Base-by-base conservation (phyloP, 64 coral and sea anemone species). In the Montipora efflorescens region DNA sequence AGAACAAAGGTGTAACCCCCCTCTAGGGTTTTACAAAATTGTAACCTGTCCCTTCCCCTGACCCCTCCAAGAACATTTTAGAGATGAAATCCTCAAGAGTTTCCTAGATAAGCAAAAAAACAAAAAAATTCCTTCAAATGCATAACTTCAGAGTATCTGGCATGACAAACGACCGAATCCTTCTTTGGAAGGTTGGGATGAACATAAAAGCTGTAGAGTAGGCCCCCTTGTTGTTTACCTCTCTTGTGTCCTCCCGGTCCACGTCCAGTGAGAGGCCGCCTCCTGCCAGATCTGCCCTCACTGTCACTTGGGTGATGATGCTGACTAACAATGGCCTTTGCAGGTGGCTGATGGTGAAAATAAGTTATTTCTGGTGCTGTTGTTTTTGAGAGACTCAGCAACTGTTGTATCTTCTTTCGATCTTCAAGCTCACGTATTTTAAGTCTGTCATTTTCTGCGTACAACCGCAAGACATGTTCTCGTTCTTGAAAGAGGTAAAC, bases 401-500 rank as follows among this genome's bases (percentile, higher is more conserved):
- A 80, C 82, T 99, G 95, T 64, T 99, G 98, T 67, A 99, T 99
- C 52, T 94, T 96, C 53, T 99, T 99, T 64, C 98, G 93, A 78
- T 99, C 98, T 78, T 99, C 95, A 69, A 99, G 89, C 44, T 98
- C 96, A 58, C 87, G 93, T n/a, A 98, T 98, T 55, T 98, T 98
- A 14, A 98, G 75, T 74, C 96, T 86, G 87, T 98, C 96, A 76
- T 98, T 98, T 91, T 98, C 96, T 48, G 96, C 96, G 77, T 98
- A 98, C 13, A 98, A 88, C 48, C 96, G 62, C 58, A 98, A 76
- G 28, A 98, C 96, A 75, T 98, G 96, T 77, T 98, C 96, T 87
- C 96, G 84, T 77, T 98, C 96, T 95, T 98, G 96, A 71, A 98
- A 98, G 47, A 98, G 94, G 78, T 98, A 98, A 59, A 98, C 96